A percentile compares a stretch with the other conserved stretches of the same genome.
phyloP scores from a whole-genome alignment of 1,140 invertebrate species.

The Caenorhabditis latens region DNA sequence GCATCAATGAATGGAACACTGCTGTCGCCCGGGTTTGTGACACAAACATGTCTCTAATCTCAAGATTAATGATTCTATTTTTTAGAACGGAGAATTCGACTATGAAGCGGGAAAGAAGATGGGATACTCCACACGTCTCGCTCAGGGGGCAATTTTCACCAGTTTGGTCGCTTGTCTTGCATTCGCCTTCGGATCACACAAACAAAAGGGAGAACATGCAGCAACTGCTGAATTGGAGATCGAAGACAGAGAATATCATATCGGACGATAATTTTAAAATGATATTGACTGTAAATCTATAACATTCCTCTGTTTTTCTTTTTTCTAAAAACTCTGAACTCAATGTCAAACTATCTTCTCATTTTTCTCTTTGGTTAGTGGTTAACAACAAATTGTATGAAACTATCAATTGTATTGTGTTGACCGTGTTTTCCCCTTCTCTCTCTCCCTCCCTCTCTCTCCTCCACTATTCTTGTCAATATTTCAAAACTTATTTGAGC shows the following conservation, averaged over 20 bases:
- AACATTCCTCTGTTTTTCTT: conserved; percentile 21
- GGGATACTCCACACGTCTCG: conserved; percentile 70
- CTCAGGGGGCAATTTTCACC: conserved; percentile 66
- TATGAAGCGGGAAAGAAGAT: conserved; percentile 68
- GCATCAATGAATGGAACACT: conserved; percentile 73
- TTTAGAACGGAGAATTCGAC: conserved; percentile 65
- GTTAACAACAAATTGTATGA: not conserved
- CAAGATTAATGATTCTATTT: not conserved
- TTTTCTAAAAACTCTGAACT: not conserved
- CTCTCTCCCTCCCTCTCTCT: not conserved
- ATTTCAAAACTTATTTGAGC: not conserved
- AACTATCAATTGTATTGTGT: not conserved
- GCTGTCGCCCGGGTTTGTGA: conserved; percentile 61
- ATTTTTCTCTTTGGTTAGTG: not conserved
- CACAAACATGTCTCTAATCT: not conserved
- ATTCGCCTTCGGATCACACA: conserved; percentile 70
- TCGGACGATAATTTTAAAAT: conserved; percentile 63
- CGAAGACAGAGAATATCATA: conserved; percentile 72
- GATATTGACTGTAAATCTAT: not conserved
- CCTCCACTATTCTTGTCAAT: not conserved
- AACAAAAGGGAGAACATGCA: conserved; percentile 74
- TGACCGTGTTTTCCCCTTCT: not conserved
- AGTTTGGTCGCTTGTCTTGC: conserved; percentile 67
- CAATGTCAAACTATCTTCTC: not conserved
- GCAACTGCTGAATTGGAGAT: conserved; percentile 75